Evolutionary conservation across 2,888 invertebrate species (phyloP).

Genomic region (Aphidoletes aphidimyza): DNA sequence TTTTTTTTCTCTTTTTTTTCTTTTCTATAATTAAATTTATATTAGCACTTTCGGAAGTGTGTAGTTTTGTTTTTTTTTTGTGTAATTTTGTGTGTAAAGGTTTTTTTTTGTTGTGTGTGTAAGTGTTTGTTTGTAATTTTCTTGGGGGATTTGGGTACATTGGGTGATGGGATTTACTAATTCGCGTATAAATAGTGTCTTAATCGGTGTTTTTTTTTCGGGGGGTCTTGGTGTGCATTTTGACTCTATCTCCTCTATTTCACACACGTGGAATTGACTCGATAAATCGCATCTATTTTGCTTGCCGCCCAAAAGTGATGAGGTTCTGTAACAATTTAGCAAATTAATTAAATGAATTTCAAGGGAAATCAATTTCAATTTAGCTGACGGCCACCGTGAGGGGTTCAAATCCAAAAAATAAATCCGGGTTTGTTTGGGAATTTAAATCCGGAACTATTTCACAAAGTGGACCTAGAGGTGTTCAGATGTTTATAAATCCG

Average conservation of each 20-base stretch:
- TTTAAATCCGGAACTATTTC: too few relatives aligned
- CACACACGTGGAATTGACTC: not conserved
- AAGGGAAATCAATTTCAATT: too few relatives aligned
- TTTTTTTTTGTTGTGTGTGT: not conserved
- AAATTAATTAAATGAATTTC: not conserved
- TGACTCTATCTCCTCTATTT: not conserved
- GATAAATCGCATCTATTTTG: not conserved
- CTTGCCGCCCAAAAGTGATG: not conserved
- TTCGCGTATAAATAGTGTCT: not conserved
- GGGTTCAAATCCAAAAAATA: too few relatives aligned
- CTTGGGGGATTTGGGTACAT: not conserved
- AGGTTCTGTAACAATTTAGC: not conserved
- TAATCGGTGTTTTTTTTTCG: too few relatives aligned
- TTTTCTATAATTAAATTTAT: not conserved
- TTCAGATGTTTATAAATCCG: too few relatives aligned
- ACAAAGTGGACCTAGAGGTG: too few relatives aligned
- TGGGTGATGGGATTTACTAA: not conserved
- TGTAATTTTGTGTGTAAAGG: not conserved
- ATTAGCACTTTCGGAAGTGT: constrained; percentile 19
- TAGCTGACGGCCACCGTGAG: too few relatives aligned
- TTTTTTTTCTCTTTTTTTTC: too few relatives aligned
- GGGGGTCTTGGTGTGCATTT: too few relatives aligned
- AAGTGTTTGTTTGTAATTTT: not conserved
- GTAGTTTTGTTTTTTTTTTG: not conserved
- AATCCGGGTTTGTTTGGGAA: too few relatives aligned